Base-by-base conservation (phyloP, 2,888 invertebrate species). In the Adelognathus sp. region DNA sequence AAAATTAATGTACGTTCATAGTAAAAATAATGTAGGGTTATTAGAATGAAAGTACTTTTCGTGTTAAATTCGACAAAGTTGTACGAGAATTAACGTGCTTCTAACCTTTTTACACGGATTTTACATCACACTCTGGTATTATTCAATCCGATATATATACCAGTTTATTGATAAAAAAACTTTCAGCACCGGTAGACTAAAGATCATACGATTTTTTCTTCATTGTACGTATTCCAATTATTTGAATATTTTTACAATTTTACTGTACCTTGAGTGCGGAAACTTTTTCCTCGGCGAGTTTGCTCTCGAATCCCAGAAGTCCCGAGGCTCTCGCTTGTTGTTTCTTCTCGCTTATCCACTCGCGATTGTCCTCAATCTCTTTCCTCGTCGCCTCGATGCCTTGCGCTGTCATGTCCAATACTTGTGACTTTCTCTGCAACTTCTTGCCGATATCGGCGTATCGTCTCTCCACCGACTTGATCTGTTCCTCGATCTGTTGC, bases 401-500 rank as follows among this genome's bases (percentile, higher is more conserved):
- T 89, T 96, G 97, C 85, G 95, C 95, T 0, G 97, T 96, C 82
- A 96, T 96, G 86, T 97, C 97, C 60, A 98, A 91, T 82, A 97
- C 94, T 92, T 97, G 96, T 0, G 95, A 92, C 90, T 97, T 98
- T 66, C 98, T 94, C 89, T 96, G 96, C 61, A 97, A 94, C 67
- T 97, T 94, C 89, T 97, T 98, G 0, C 95, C 94, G 0, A 97
- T 94, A 87, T 98, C 98, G 80, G 95, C 96, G 87, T 97, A 96
- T 79, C 97, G 94, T 81, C 97, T 94, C 88, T 98, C 97, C 0
- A 97, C 93, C 0, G 96, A 95, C 89, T 97, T 97, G 90, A 97
- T 93, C 91, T 97, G 97, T 90, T 98, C 98, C 89, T 97, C 97
- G 1, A 98, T 95, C 92, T 98, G 97, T 88, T 98, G 97, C 0